Percentiles rank a stretch among this genome's conserved stretches.
Conservation (phyloP, 2,113 vertebrate species). For the Pongo abelii region DNA sequence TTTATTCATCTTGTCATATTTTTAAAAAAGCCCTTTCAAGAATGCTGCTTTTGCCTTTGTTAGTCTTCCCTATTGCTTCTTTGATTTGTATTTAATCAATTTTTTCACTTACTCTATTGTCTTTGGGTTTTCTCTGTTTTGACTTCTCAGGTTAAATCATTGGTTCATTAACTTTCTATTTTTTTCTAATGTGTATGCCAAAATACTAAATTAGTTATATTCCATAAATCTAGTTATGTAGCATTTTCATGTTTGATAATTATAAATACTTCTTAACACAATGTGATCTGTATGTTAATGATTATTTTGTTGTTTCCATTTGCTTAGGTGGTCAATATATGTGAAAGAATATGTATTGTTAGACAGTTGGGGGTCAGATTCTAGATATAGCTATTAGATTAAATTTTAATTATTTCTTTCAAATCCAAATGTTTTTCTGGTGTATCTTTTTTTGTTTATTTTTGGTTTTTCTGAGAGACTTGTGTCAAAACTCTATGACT, state of each 20-base stretch:
- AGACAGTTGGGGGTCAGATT: background rate
- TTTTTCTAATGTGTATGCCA: background rate
- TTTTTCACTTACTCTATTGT: background rate
- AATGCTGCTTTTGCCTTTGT: background rate
- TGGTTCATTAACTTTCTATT: background rate
- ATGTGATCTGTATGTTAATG: background rate
- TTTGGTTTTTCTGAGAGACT: background rate
- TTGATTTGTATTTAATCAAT: background rate
- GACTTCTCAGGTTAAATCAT: background rate
- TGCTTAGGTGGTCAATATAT: background rate
- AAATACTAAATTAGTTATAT: background rate
- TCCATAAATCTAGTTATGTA: background rate
- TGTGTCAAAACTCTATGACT: background rate
- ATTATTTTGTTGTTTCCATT: background rate
- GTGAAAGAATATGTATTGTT: constrained; percentile 4
- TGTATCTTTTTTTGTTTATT: background rate
- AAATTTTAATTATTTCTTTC: background rate
- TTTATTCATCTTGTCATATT: background rate
- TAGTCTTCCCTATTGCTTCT: background rate
- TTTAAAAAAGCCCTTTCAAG: background rate
- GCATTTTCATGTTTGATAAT: background rate
- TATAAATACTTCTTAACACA: background rate
- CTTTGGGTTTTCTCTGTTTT: background rate
- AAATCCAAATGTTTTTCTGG: background rate
- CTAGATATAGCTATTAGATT: background rate